Base-by-base conservation (phyloP, 2,888 invertebrate genomes). In the Drosophila pegasa region DNA sequence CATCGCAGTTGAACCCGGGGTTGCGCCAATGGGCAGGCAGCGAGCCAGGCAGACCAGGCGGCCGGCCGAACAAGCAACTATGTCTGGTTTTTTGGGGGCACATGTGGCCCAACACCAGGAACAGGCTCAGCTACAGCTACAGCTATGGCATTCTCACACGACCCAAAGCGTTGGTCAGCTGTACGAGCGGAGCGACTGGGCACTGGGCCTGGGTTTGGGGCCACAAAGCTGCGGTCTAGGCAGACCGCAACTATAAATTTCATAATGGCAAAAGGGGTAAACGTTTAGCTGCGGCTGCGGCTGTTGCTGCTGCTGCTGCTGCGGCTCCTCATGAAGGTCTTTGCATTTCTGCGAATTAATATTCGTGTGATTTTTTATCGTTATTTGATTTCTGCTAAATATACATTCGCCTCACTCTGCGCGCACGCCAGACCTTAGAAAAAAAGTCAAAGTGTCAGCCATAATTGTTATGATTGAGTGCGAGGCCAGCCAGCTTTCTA, bases 341-440 rank as follows among this genome's bases (percentile, higher is more conserved):
- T 83, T 75, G 80, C 73, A 80, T 76, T 90, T 90, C 90, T 78
- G 60, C 85, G 90, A 90, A 90, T 88, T 88, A 90, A 87, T 87
- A 88, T 88, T 90, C 89, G 90, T 90, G 88, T 86, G 90, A 90
- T 90, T 88, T 81, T 89, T 89, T 90, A 90, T 90, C 90, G 82
- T 76, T 85, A 72, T 86, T 87, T 87, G 85, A 87, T 85, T 84
- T 87, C 87, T 69, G 59, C 77, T 76, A 76, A 84, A 86, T 76
- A 60, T 72, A 65, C 63, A 33, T 64, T 20, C 35, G 51, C 18
- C 48, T 22, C 33, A 50, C 20, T 10, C 20, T 33, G 48, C 33
- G 48, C 16, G 55, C 40, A n/a, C 9, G n/a, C 56, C 37, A 27
- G 52, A 52, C 37, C 50, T 51, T 57, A 45, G 40, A 60, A 35